These are phyloP conservation scores for Melanotus villosus DNA, from an alignment of 2,888 invertebrate genomes.

Conservation along the genomic window DNA sequence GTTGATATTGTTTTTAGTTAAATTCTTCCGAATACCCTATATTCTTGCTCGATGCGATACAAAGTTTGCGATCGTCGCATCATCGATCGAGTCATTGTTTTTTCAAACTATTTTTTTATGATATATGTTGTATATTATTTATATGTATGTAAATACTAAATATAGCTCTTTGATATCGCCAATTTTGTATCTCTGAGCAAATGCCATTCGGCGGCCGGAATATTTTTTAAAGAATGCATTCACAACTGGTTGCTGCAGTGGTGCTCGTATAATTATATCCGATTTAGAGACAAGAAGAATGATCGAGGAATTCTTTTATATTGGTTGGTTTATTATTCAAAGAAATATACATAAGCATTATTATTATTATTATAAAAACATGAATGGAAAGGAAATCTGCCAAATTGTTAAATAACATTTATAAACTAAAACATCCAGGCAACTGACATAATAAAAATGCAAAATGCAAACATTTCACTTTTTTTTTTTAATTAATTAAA, in stretches of 20 bases:
- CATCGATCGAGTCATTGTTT: slow-evolving; percentile 38
- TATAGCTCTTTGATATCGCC: slow-evolving; percentile 51
- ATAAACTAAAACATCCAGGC: slow-evolving; percentile 49
- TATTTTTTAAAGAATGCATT: slow-evolving; percentile 18
- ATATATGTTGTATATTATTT: slow-evolving; percentile 51
- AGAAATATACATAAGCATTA: slow-evolving; percentile 43
- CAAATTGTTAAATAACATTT: slow-evolving; percentile 51
- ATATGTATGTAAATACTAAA: slow-evolving; percentile 52
- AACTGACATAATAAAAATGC: slow-evolving; percentile 52
- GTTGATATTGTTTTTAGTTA: slow-evolving; percentile 46
- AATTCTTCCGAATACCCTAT: slow-evolving; percentile 43
- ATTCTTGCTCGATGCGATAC: slow-evolving; percentile 49
- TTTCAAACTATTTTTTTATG: slow-evolving; percentile 47
- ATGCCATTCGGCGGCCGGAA: slow-evolving; percentile 42
- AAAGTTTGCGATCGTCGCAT: slow-evolving; percentile 48
- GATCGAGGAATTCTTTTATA: slow-evolving; percentile 29
- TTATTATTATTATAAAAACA: slow-evolving; percentile 28
- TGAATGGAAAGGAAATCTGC: slow-evolving; percentile 45
- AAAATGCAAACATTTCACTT: slow-evolving; percentile 44
- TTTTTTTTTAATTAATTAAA: slow-evolving; percentile 22
- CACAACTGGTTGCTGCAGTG: slow-evolving; percentile 36
- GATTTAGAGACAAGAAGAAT: slow-evolving; percentile 5
- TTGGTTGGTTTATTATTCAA: slow-evolving; percentile 39
- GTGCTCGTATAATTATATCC: slow-evolving; percentile 20
- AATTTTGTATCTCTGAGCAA: slow-evolving; percentile 51